A percentile compares a stretch with the other conserved stretches of the same genome.
These are phyloP conservation scores for Pandemis cinnamomeana DNA, from an alignment of 2,888 invertebrate genomes.

Conservation along the genomic window DNA sequence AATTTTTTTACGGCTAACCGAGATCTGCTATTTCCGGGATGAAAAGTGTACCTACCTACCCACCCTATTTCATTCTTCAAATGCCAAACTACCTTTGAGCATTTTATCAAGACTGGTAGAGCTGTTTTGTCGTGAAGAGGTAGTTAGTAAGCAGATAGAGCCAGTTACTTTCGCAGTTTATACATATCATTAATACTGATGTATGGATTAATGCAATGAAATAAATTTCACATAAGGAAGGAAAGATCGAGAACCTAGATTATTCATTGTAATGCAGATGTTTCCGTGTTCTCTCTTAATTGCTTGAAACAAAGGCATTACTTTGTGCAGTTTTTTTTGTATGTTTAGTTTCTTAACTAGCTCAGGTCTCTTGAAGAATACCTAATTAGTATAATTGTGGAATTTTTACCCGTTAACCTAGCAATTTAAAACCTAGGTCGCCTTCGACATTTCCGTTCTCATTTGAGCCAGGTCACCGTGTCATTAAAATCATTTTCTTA, in stretches of 20 bases:
- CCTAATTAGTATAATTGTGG: constrained; percentile 23
- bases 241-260: not conserved
- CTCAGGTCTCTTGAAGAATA: not conserved
- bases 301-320: not conserved
- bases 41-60: no score
- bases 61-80: no score
- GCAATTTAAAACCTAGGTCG: constrained; percentile 30
- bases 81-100: no score
- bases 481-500: constrained; percentile 24
- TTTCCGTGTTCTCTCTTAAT: not conserved
- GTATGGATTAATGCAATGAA: not conserved
- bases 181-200: no score
- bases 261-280: not conserved
- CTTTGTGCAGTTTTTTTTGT: not conserved
- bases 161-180: no score
- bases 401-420: constrained; percentile 31
- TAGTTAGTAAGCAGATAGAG: no score
- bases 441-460: constrained; percentile 39
- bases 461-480: constrained; percentile 23
- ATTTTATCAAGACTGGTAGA: no score
- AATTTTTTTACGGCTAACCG: no score
- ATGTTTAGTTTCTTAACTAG: not conserved
- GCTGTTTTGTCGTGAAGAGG: no score
- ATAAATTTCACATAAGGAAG: not conserved
- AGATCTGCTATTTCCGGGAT: no score